phyloP scores from a whole-genome alignment of 1,140 invertebrate genomes.

The Hylyphantes graminicola region DNA sequence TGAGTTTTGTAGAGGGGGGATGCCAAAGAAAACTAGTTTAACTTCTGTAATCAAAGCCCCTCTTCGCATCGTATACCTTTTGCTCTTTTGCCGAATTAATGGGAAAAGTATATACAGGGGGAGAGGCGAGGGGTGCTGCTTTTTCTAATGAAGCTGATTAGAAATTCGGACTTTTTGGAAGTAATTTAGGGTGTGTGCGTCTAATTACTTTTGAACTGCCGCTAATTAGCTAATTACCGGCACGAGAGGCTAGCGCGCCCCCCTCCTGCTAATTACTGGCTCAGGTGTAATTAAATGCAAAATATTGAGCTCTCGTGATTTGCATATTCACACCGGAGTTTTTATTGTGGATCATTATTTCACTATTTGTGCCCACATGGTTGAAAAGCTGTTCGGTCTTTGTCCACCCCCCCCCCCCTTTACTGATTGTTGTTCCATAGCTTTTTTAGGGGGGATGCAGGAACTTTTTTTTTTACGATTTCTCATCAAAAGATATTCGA shows the following conservation, averaged over 20 bases:
- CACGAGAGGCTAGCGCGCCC: slow-evolving; percentile 51
- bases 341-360: slow-evolving; percentile 60
- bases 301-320: slow-evolving; percentile 60
- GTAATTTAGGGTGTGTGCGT: slow-evolving; percentile 61
- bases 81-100: slow-evolving; percentile 48
- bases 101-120: slow-evolving; percentile 28
- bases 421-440: not conserved
- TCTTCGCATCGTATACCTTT: slow-evolving; percentile 50
- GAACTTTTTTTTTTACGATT: not conserved
- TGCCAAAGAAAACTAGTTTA: slow-evolving; percentile 59
- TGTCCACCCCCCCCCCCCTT: slow-evolving; percentile 6
- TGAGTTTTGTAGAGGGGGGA: slow-evolving; percentile 12
- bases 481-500: not conserved
- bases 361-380: slow-evolving; percentile 51
- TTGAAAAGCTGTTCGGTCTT: not conserved
- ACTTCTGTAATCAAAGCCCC: slow-evolving; percentile 60
- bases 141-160: slow-evolving; percentile 61
- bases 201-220: slow-evolving; percentile 61
- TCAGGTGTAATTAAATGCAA: slow-evolving; percentile 62
- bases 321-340: slow-evolving; percentile 61
- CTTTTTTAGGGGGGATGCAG: not conserved
- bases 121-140: not conserved
- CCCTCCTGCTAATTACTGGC: slow-evolving; percentile 59
- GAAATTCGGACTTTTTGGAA: slow-evolving; percentile 62
- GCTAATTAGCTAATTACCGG: slow-evolving; percentile 61